These are phyloP conservation scores for Diabrotica virgifera DNA, from an alignment of 1,140 invertebrate genomes.

Conservation along the genomic window DNA sequence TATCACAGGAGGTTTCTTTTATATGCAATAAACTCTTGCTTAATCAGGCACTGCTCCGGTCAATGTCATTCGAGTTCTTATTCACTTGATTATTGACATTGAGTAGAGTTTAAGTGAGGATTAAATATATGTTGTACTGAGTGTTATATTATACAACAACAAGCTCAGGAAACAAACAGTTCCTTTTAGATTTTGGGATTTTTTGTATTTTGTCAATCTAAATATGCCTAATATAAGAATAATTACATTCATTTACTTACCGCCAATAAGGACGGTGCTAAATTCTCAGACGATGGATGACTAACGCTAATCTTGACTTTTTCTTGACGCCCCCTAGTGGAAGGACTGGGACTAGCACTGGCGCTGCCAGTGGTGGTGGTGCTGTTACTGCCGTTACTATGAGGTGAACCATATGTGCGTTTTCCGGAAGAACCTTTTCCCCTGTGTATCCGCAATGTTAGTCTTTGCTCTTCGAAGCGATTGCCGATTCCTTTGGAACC, in stretches of 20 bases:
- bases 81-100: too few species aligned
- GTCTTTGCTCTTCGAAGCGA: constrained; percentile 79
- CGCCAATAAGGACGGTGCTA: constrained; percentile 51
- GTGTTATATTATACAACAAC: too few species aligned
- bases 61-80: too few species aligned
- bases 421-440: constrained; percentile 62
- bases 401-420: constrained; percentile 54
- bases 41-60: too few species aligned
- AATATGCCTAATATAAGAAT: too few species aligned
- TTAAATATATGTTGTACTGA: too few species aligned
- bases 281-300: constrained; percentile 74
- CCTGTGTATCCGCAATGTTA: constrained; percentile 89
- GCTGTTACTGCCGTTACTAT: constrained; percentile 60
- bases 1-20: too few species aligned
- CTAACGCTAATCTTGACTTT: constrained; percentile 80
- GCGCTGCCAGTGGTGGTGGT: constrained; percentile 55
- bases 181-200: too few species aligned
- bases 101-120: too few species aligned
- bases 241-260: constrained; percentile 19
- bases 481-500: constrained; percentile 55
- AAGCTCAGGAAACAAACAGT: too few species aligned
- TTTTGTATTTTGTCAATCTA: too few species aligned
- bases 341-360: constrained; percentile 57
- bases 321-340: constrained; percentile 62
- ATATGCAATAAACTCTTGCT: too few species aligned